Conservation (phyloP, 2,113 vertebrate species). For the Peucedramus taeniatus region DNA sequence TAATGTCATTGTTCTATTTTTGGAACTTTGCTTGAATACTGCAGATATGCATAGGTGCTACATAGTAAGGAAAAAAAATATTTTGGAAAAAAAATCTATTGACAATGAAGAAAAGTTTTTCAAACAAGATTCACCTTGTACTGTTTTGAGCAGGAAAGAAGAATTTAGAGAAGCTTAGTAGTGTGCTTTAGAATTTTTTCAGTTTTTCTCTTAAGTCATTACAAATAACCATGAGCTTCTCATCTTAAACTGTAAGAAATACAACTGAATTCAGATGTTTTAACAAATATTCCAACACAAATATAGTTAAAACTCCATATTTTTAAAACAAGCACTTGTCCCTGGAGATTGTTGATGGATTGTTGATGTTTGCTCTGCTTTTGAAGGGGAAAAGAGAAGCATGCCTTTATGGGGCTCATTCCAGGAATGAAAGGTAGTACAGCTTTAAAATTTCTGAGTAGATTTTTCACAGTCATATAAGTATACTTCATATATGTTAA, state of each 20-base stretch:
- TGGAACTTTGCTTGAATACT: background rate
- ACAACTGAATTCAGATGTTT: background rate
- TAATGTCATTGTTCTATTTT: background rate
- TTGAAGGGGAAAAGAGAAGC: background rate
- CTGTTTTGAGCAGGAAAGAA: background rate
- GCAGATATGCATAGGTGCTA: too few relatives aligned
- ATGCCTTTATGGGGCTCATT: background rate
- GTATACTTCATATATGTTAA: background rate
- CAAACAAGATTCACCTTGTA: background rate
- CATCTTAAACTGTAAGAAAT: background rate
- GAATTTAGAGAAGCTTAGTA: fast-evolving
- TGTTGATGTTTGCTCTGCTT: background rate
- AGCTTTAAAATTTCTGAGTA: background rate
- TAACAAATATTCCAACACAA: background rate
- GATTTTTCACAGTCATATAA: background rate
- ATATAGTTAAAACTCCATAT: background rate
- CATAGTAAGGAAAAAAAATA: background rate
- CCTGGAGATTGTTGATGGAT: background rate
- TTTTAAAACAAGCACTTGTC: background rate
- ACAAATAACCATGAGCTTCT: background rate
- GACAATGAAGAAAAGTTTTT: background rate
- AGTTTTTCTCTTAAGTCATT: background rate
- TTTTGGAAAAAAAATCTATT: background rate
- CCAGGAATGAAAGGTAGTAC: background rate
- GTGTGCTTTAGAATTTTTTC: background rate